Evolutionary conservation across 1,140 invertebrate genomes (phyloP).

Genomic region (Megalopta genalis): DNA sequence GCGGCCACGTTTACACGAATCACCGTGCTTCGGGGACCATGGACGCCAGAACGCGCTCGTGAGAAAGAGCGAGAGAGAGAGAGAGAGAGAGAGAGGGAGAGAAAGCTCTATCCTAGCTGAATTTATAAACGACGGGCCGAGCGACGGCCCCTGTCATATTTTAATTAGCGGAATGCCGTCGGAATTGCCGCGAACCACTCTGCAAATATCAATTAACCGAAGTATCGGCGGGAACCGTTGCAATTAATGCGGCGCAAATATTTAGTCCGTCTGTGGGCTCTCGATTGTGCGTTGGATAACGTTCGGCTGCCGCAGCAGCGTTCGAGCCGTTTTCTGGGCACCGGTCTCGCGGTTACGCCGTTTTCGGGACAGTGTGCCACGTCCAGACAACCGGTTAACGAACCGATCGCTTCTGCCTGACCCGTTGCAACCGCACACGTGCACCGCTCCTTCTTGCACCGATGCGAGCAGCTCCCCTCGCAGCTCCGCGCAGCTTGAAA

Average conservation of each 20-base stretch:
- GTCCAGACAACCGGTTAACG: no score
- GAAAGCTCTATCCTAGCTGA: conserved; percentile 5
- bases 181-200: conserved; percentile 64
- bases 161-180: conserved; percentile 66
- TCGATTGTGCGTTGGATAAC: conserved; percentile 5
- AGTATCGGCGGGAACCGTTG: conserved; percentile 57
- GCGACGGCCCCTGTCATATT: conserved; percentile 58
- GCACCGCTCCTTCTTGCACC: no score
- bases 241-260: conserved; percentile 70
- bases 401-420: no score
- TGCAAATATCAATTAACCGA: conserved; percentile 70
- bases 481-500: no score
- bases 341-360: no score
- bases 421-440: no score
- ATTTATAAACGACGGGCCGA: conserved; percentile 50
- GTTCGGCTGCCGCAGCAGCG: no score
- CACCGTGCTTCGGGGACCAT: conserved; percentile 1
- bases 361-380: no score
- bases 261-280: conserved; percentile 62
- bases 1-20: conserved; percentile 18
- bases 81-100: background rate
- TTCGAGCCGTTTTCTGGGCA: background rate
- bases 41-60: background rate
- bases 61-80: background rate
- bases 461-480: no score